Conservation (phyloP, 2,797 vertebrate species). For the Mionectes olivaceus region DNA sequence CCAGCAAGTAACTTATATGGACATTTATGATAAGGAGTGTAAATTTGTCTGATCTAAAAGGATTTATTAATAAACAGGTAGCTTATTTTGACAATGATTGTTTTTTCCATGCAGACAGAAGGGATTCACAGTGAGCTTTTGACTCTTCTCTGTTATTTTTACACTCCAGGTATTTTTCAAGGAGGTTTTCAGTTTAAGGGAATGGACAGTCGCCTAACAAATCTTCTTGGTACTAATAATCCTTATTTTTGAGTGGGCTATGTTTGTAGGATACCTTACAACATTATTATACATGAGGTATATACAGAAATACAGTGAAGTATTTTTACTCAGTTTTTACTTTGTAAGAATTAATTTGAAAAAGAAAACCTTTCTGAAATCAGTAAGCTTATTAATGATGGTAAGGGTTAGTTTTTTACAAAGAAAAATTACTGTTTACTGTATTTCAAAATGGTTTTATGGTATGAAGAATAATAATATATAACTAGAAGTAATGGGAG, state of each 20-base stretch:
- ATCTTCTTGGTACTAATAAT: neutral
- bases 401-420: neutral
- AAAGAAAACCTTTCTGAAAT: slow-evolving; percentile 1
- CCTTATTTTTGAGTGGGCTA: neutral
- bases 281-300: neutral
- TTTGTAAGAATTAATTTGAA: neutral
- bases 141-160: neutral
- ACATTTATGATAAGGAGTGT: neutral
- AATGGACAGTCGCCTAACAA: neutral
- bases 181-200: neutral
- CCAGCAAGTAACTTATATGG: neutral
- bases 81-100: neutral
- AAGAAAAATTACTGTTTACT: slow-evolving; percentile 21
- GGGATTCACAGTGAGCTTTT: neutral
- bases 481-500: slow-evolving; percentile 43
- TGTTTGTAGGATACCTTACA: neutral
- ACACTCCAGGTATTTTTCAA: neutral
- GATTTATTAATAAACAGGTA: neutral
- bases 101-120: neutral
- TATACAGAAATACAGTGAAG: neutral
- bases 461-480: neutral
- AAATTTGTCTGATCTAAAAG: neutral
- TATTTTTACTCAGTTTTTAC: neutral
- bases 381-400: neutral
- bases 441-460: slow-evolving; percentile 19